These are phyloP conservation scores for Acronicta aceris DNA, from an alignment of 2,888 invertebrate genomes.

Conservation along the genomic window DNA sequence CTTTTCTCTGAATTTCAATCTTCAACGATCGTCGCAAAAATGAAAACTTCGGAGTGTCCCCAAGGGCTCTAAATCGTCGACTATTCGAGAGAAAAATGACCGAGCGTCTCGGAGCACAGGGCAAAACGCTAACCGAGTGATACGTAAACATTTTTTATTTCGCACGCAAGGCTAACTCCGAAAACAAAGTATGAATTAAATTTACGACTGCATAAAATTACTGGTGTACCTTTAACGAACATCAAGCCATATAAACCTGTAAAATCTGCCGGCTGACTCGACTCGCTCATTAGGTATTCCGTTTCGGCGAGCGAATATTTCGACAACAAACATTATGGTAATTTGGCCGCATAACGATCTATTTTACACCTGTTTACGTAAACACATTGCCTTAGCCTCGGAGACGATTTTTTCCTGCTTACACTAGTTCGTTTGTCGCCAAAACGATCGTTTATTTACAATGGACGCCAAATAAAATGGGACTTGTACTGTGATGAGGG, in stretches of 20 bases:
- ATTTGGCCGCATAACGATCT: constrained; percentile 82
- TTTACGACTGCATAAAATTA: constrained; percentile 78
- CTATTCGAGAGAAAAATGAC: constrained; percentile 50
- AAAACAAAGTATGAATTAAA: constrained; percentile 73
- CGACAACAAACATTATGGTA: constrained; percentile 87
- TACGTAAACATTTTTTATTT: constrained; percentile 53
- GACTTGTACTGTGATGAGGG: constrained; percentile 57
- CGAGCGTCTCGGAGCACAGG: constrained; percentile 30
- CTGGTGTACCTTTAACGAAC: constrained; percentile 75
- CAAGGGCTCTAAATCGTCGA: constrained; percentile 45
- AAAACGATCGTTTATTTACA: constrained; percentile 60
- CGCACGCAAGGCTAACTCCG: constrained; percentile 58
- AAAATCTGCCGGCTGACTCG: constrained; percentile 77
- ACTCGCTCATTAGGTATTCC: constrained; percentile 82
- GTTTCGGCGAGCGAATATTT: constrained; percentile 83
- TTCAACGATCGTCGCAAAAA: constrained; percentile 22
- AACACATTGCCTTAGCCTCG: constrained; percentile 79
- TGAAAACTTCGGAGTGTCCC: constrained; percentile 37
- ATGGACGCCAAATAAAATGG: constrained; percentile 54
- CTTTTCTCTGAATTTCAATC: constrained; percentile 23
- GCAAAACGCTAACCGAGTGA: constrained; percentile 51
- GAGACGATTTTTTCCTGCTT: constrained; percentile 73
- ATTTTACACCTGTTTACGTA: constrained; percentile 87
- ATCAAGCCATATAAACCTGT: constrained; percentile 75
- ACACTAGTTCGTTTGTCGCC: constrained; percentile 62